Evolutionary conservation across 2,113 vertebrate species (phyloP).

Genomic region (Passer domesticus): DNA sequence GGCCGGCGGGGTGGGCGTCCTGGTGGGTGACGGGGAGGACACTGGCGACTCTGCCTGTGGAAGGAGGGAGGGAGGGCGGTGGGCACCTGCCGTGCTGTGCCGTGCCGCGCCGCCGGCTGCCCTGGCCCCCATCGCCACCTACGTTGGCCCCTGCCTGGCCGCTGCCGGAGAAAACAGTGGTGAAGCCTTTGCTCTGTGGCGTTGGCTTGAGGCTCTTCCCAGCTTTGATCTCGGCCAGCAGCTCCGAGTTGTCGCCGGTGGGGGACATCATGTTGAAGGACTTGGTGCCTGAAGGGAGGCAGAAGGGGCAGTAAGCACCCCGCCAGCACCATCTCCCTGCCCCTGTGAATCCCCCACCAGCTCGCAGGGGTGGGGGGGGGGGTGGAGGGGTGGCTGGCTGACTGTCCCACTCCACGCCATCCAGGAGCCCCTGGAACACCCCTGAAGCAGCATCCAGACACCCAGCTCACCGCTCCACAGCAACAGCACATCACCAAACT

Average conservation of each 20-base stretch:
- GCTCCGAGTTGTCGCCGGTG: conserved; percentile 94
- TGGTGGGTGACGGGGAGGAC: conserved; percentile 40
- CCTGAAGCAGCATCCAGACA: neutral
- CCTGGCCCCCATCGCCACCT: conserved; percentile 29
- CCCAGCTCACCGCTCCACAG: accelerated
- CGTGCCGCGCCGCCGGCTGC: accelerated
- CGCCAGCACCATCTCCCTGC: accelerated
- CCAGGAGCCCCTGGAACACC: neutral
- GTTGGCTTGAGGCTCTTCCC: conserved; percentile 96
- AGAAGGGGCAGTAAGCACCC: neutral
- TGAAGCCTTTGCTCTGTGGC: conserved; percentile 92
- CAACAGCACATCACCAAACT: neutral
- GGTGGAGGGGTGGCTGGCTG: too few species aligned
- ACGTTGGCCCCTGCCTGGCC: conserved; percentile 81
- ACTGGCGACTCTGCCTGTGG: neutral
- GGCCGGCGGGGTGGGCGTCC: conserved; percentile 72
- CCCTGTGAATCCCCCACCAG: too few species aligned
- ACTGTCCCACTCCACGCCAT: neutral
- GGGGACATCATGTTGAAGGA: conserved; percentile 99
- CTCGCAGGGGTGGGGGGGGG: accelerated
- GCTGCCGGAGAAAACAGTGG: conserved; percentile 88
- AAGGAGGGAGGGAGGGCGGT: neutral
- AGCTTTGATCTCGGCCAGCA: conserved; percentile 97
- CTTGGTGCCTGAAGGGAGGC: conserved; percentile 84
- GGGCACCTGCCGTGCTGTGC: accelerated